Conservation (phyloP, 2,797 vertebrate genomes). For the Urocyon cinereoargenteus region DNA sequence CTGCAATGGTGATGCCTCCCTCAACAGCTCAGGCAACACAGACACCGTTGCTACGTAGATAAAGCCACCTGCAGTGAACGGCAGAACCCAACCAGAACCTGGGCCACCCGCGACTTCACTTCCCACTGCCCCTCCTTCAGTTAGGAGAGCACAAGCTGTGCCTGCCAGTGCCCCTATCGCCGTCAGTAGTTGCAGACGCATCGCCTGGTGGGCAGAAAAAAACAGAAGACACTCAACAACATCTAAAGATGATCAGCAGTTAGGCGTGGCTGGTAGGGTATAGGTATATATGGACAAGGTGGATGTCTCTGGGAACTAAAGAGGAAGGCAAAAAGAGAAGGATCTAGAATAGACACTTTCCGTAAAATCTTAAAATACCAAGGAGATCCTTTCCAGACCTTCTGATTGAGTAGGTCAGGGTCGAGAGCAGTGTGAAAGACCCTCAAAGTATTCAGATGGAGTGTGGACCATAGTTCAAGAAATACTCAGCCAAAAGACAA, state of each 20-base stretch:
- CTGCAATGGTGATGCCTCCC: slow-evolving; percentile 91
- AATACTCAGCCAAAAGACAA: not conserved
- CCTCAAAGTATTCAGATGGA: not conserved
- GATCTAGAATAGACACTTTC: not conserved
- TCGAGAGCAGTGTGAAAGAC: not conserved
- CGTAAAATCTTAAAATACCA: not conserved
- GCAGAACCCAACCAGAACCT: slow-evolving; percentile 94
- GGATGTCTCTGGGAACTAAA: not conserved
- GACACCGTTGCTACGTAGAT: slow-evolving; percentile 96
- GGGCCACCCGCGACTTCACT: slow-evolving; percentile 87
- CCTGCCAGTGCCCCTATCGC: slow-evolving; percentile 94
- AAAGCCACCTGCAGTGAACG: slow-evolving; percentile 95
- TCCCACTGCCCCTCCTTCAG: slow-evolving; percentile 88
- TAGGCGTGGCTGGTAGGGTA: not conserved
- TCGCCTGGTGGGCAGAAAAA: slow-evolving; percentile 89
- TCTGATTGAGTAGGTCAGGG: not conserved
- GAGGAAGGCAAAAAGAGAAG: not conserved
- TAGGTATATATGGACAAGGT: not conserved
- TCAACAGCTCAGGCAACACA: slow-evolving; percentile 94
- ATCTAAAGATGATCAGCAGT: not conserved
- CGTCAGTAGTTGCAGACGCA: slow-evolving; percentile 95
- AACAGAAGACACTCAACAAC: slow-evolving; percentile 27
- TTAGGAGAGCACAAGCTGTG: slow-evolving; percentile 93
- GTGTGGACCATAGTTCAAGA: slow-evolving; percentile 8
- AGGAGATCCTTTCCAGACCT: not conserved